These are phyloP conservation scores for Lagopus muta DNA, from an alignment of 2,113 vertebrate species.

Conservation along the genomic window DNA sequence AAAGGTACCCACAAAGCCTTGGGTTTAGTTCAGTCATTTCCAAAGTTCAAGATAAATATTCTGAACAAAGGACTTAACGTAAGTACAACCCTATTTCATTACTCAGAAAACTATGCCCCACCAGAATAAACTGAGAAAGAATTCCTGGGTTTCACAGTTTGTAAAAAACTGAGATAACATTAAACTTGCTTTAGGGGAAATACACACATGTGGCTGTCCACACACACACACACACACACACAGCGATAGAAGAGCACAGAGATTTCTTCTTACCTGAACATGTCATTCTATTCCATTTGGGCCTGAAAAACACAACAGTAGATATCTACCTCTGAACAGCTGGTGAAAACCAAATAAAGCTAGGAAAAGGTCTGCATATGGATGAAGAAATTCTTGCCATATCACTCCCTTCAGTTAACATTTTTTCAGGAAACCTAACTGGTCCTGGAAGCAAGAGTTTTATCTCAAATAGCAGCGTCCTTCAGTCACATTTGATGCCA, in stretches of 20 bases:
- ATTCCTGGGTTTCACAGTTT: not conserved
- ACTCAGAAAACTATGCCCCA: constrained; percentile 17
- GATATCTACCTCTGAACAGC: not conserved
- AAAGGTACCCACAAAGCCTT: not conserved
- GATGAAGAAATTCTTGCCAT: constrained; percentile 6
- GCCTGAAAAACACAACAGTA: not conserved
- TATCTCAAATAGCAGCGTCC: not conserved
- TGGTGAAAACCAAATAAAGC: constrained; percentile 14
- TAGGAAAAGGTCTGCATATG: not conserved
- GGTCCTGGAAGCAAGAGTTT: not conserved
- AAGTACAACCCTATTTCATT: constrained; percentile 10
- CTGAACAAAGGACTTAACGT: constrained; percentile 6
- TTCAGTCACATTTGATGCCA: not conserved
- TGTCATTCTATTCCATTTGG: not conserved
- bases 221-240: not conserved
- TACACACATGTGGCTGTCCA: not conserved
- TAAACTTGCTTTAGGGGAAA: not conserved
- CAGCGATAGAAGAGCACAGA: not conserved
- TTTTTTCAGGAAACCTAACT: not conserved
- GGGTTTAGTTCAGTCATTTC: constrained; percentile 42
- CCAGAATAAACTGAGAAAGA: not conserved
- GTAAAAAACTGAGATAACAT: not conserved
- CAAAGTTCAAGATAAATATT: constrained; percentile 61
- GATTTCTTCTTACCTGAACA: constrained; percentile 30
- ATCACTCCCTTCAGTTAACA: not conserved